phyloP scores from a whole-genome alignment of 2,888 invertebrate species.

The Sminthurinus aureus region DNA sequence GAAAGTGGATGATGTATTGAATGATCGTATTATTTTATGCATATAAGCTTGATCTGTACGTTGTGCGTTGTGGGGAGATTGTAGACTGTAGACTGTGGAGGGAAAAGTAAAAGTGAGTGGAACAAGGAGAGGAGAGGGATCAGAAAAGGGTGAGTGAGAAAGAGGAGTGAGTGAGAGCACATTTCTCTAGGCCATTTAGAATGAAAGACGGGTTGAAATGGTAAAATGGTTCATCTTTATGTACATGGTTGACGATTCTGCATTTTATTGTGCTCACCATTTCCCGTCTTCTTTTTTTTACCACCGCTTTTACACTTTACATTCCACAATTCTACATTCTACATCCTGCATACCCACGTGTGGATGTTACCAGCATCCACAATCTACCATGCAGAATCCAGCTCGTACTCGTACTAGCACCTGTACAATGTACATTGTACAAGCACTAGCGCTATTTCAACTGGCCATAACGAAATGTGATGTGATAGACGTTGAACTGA shows the following conservation, averaged over 20 bases:
- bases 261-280: slow-evolving; percentile 48
- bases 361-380: too few relatives aligned
- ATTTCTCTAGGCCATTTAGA: slow-evolving; percentile 46
- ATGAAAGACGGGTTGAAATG: slow-evolving; percentile 50
- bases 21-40: slow-evolving; percentile 1
- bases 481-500: neutral
- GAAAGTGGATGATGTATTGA: slow-evolving; percentile 7
- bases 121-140: slow-evolving; percentile 18
- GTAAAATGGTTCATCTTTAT: slow-evolving; percentile 56
- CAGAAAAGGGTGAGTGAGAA: neutral
- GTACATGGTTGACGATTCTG: slow-evolving; percentile 52
- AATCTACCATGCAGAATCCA: too few relatives aligned
- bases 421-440: too few relatives aligned
- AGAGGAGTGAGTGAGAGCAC: slow-evolving; percentile 28
- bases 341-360: too few relatives aligned
- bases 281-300: neutral
- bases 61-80: too few relatives aligned
- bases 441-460: too few relatives aligned
- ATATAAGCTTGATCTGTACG: neutral
- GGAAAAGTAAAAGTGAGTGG: neutral
- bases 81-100: too few relatives aligned
- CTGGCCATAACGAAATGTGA: slow-evolving; percentile 2
- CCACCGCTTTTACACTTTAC: too few relatives aligned
- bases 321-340: too few relatives aligned
- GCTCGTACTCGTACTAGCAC: too few relatives aligned